Percentiles rank a stretch among this genome's conserved stretches.
These are phyloP conservation scores for Leucophenga maculata DNA, from an alignment of 2,888 invertebrate genomes.

Conservation along the genomic window DNA sequence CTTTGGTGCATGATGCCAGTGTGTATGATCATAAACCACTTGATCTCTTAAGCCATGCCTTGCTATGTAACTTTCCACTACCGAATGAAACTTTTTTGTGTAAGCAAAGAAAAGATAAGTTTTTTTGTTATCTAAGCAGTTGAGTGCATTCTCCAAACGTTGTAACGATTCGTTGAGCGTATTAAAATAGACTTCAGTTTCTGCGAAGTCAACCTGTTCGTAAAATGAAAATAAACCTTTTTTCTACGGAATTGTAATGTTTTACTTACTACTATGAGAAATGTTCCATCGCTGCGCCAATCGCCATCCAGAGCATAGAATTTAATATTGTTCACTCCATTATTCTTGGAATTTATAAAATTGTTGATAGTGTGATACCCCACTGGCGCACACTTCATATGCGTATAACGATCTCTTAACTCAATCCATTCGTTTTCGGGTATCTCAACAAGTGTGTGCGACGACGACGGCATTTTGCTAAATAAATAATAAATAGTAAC, in stretches of 20 bases:
- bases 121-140: not conserved
- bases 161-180: not conserved
- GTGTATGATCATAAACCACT: not conserved
- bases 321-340: conserved; percentile 40
- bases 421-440: conserved; percentile 33
- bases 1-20: conserved; percentile 5
- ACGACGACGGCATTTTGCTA: not conserved
- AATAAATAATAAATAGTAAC: no score
- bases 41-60: not conserved
- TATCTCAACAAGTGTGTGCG: conserved; percentile 38
- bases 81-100: not conserved
- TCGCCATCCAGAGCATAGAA: conserved; percentile 56
- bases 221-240: not conserved
- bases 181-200: not conserved
- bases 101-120: not conserved
- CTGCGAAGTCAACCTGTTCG: no score
- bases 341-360: conserved; percentile 48
- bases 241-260: no score
- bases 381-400: conserved; percentile 40
- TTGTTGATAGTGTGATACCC: conserved; percentile 31
- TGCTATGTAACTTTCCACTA: not conserved
- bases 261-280: conserved; percentile 54
- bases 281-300: conserved; percentile 60
- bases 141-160: not conserved
- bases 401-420: conserved; percentile 39